Evolutionary conservation across 2,888 invertebrate species (phyloP).

Genomic region (Laspeyria flexula): DNA sequence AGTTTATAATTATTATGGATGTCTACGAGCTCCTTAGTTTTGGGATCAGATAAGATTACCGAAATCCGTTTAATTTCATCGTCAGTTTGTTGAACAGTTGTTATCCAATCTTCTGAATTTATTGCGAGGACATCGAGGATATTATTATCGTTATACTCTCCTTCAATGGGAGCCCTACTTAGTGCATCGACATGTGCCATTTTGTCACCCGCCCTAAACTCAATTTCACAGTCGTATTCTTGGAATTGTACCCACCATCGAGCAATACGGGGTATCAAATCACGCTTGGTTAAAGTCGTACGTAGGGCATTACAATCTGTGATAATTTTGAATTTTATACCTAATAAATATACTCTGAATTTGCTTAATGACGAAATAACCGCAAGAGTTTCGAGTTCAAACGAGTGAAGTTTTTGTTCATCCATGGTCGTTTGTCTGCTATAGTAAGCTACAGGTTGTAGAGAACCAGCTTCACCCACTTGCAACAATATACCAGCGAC

Average conservation of each 20-base stretch:
- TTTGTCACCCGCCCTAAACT: constrained; percentile 37
- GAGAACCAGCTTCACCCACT: constrained; percentile 2
- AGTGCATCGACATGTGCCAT: constrained; percentile 49
- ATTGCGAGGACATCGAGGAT: constrained; percentile 2
- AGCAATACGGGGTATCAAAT: constrained; percentile 36
- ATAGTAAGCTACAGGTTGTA: constrained; percentile 35
- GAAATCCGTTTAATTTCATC: constrained; percentile 21
- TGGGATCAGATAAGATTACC: constrained; percentile 3
- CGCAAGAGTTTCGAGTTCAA: constrained; percentile 36
- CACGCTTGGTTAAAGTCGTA: neutral
- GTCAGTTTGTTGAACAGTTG: constrained; percentile 24
- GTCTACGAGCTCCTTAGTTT: neutral
- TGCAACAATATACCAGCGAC: constrained; percentile 48
- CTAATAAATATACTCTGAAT: constrained; percentile 35
- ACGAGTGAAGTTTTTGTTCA: constrained; percentile 36
- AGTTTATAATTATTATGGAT: neutral
- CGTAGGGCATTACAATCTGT: constrained; percentile 1
- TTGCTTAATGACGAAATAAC: constrained; percentile 28
- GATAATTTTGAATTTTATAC: constrained; percentile 16
- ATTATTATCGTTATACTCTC: neutral
- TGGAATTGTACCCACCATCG: constrained; percentile 47
- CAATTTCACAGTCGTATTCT: constrained; percentile 44
- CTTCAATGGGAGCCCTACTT: constrained; percentile 34
- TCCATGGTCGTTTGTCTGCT: constrained; percentile 35
- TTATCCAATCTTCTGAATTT: constrained; percentile 19